These are phyloP conservation scores for Callithrix jacchus DNA, from an alignment of 2,113 vertebrate species.

Conservation along the genomic window DNA sequence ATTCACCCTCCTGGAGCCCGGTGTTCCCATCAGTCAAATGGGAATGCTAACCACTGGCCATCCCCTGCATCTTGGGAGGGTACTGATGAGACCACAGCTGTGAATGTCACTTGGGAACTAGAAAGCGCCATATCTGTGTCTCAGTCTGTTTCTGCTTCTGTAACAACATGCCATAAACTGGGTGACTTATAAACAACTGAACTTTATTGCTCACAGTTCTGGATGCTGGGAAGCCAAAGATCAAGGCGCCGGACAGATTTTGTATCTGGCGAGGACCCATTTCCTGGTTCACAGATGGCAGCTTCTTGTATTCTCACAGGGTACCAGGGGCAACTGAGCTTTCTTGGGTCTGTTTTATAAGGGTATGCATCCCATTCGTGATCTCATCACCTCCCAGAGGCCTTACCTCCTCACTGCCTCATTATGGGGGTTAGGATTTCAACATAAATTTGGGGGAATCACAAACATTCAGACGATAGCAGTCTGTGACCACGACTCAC, in stretches of 20 bases:
- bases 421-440: not conserved
- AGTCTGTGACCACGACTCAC: not conserved
- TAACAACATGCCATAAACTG: not conserved
- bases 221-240: not conserved
- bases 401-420: not conserved
- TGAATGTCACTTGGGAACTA: not conserved
- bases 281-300: not conserved
- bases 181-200: not conserved
- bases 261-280: too few relatives aligned
- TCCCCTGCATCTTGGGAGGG: not conserved
- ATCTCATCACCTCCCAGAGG: not conserved
- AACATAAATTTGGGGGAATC: not conserved
- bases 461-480: not conserved
- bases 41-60: not conserved
- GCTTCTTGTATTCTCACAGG: not conserved
- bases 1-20: too few relatives aligned
- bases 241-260: not conserved
- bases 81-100: not conserved
- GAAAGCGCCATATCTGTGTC: not conserved
- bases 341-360: not conserved
- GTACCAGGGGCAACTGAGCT: not conserved
- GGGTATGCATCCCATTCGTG: not conserved
- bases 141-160: not conserved
- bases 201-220: not conserved
- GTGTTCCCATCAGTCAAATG: not conserved